phyloP scores from a whole-genome alignment of 2,797 vertebrate genomes.

The Cercopithecus neglectus region DNA sequence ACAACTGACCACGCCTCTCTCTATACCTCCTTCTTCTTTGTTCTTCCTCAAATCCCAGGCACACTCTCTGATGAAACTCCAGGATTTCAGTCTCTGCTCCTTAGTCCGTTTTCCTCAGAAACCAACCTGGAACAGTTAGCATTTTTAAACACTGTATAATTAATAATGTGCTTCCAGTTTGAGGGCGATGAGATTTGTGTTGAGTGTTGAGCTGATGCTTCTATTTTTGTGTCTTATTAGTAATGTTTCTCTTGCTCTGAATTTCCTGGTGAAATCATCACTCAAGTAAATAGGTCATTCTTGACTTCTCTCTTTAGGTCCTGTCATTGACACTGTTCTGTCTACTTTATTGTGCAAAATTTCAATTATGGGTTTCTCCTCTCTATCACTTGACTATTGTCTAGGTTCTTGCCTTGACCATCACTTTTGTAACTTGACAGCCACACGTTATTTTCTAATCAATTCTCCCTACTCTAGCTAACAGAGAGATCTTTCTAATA shows the following conservation, averaged over 20 bases:
- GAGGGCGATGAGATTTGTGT: background rate
- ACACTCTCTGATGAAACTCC: background rate
- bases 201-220: background rate
- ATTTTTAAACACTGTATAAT: background rate
- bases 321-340: background rate
- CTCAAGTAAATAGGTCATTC: background rate
- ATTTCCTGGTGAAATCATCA: background rate
- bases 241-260: background rate
- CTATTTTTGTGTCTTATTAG: background rate
- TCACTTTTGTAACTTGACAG: background rate
- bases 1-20: background rate
- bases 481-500: background rate
- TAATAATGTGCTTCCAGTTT: background rate
- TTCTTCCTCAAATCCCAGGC: background rate
- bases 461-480: background rate
- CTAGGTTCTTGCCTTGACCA: background rate
- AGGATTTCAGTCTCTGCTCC: background rate
- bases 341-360: background rate
- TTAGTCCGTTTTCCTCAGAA: background rate
- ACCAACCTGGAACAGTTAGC: background rate
- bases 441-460: background rate
- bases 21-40: background rate
- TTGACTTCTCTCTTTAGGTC: background rate
- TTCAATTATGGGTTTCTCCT: background rate
- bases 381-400: fast-evolving